Evolutionary conservation across 1,140 invertebrate genomes (phyloP).

Genomic region (Probaryconus sp.): DNA sequence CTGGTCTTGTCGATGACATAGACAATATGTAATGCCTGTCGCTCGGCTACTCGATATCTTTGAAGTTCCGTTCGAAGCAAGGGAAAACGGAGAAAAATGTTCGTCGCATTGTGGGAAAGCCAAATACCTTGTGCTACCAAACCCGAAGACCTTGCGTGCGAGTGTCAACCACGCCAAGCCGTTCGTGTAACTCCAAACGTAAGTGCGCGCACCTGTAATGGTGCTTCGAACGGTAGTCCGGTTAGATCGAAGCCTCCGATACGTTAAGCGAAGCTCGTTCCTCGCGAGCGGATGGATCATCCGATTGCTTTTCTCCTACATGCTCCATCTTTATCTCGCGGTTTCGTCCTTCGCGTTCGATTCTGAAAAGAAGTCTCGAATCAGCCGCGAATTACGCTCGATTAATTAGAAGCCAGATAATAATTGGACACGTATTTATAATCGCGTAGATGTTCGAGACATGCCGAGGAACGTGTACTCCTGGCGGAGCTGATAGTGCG

Average conservation of each 20-base stretch:
- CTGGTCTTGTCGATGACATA: conserved; percentile 53
- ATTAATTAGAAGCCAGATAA: conserved; percentile 62
- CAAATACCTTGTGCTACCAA: conserved; percentile 56
- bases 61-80: conserved; percentile 60
- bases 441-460: conserved; percentile 39
- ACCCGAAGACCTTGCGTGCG: neutral
- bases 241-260: conserved; percentile 55
- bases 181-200: neutral
- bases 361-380: conserved; percentile 55
- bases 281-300: conserved; percentile 51
- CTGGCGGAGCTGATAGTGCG: conserved; percentile 40
- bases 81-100: conserved; percentile 60
- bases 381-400: conserved; percentile 60
- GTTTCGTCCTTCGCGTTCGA: conserved; percentile 36
- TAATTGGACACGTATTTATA: conserved; percentile 63
- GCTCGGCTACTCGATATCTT: conserved; percentile 65
- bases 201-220: conserved; percentile 47
- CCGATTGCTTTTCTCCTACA: conserved; percentile 40
- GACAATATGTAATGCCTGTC: conserved; percentile 73
- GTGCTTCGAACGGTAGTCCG: conserved; percentile 50
- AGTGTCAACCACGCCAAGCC: neutral
- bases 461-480: conserved; percentile 44
- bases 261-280: conserved; percentile 44
- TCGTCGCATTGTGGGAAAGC: conserved; percentile 68
- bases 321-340: conserved; percentile 37